These are phyloP conservation scores for Lasioglossum oenotherae DNA, from an alignment of 2,888 invertebrate genomes.

Conservation along the genomic window DNA sequence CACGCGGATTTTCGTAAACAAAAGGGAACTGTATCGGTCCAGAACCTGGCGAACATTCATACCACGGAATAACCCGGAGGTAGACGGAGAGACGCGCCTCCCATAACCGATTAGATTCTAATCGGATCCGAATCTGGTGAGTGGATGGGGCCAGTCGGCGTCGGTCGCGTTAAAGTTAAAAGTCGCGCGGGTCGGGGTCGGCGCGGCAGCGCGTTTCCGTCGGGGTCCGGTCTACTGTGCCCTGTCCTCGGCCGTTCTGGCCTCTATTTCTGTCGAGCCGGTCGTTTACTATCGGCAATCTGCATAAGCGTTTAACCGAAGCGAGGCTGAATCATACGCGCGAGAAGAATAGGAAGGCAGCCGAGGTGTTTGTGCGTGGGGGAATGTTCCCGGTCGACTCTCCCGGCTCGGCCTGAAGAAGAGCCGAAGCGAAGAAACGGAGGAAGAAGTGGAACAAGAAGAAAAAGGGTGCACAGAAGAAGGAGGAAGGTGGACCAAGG, in stretches of 20 bases:
- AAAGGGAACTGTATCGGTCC: neutral
- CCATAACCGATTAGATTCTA: conserved; percentile 8
- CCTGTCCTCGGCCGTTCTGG: conserved; percentile 52
- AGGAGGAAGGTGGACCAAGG: conserved; percentile 67
- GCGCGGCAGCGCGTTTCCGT: conserved; percentile 18
- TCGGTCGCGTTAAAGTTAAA: neutral
- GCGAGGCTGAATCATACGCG: conserved; percentile 76
- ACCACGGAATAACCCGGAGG: neutral
- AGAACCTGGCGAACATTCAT: neutral
- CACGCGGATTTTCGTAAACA: neutral
- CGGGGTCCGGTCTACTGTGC: conserved; percentile 18
- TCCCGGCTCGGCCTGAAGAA: conserved; percentile 39
- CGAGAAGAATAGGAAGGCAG: conserved; percentile 70
- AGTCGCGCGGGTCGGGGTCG: neutral
- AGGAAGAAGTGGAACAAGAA: conserved; percentile 30
- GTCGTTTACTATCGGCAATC: conserved; percentile 78
- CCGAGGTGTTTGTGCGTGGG: conserved; percentile 69
- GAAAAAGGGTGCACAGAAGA: conserved; percentile 50
- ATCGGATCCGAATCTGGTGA: neutral
- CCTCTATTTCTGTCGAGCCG: conserved; percentile 75
- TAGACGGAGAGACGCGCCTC: neutral
- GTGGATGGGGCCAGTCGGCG: neutral
- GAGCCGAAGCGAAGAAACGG: conserved; percentile 48
- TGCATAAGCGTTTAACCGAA: conserved; percentile 80
- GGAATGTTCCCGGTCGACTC: conserved; percentile 52